Percentiles rank a stretch among this genome's conserved stretches.
Conservation (phyloP, 2,888 invertebrate genomes). For the Orchesellides sinensis region DNA sequence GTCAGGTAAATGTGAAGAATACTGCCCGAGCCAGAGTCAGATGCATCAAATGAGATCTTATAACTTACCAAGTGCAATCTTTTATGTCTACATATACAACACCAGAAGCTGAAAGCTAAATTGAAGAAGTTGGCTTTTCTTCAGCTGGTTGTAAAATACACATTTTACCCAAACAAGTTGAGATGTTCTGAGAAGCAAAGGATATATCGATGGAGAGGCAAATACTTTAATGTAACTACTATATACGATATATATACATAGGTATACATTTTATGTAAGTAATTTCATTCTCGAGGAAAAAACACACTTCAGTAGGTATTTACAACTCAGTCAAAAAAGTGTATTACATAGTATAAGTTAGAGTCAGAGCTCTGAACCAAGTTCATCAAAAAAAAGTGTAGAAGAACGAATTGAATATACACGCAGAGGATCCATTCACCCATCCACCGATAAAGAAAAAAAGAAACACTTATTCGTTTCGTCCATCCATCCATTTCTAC, state of each 20-base stretch:
- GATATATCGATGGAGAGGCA: not conserved
- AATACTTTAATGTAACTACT: not conserved
- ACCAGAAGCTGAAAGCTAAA: slow-evolving; percentile 15
- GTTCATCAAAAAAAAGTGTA: not conserved
- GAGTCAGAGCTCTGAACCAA: too few species aligned
- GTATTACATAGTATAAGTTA: not conserved
- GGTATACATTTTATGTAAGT: not conserved
- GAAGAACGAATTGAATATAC: not conserved
- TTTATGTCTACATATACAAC: not conserved
- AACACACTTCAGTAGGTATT: not conserved
- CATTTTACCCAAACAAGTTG: not conserved
- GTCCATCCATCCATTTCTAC: slow-evolving; percentile 19
- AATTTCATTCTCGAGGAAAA: too few species aligned
- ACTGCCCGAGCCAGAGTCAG: not conserved
- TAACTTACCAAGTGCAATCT: not conserved
- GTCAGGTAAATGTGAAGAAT: not conserved
- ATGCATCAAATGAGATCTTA: too few species aligned
- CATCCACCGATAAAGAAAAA: not conserved
- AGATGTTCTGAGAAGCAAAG: not conserved
- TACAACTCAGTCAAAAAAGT: not conserved
- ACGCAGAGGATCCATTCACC: not conserved
- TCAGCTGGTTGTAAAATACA: not conserved
- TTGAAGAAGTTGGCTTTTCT: slow-evolving; percentile 15
- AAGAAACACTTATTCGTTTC: slow-evolving; percentile 1
- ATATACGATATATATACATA: not conserved